Conservation (phyloP, 2,113 vertebrate species). For the Rhineura floridana region DNA sequence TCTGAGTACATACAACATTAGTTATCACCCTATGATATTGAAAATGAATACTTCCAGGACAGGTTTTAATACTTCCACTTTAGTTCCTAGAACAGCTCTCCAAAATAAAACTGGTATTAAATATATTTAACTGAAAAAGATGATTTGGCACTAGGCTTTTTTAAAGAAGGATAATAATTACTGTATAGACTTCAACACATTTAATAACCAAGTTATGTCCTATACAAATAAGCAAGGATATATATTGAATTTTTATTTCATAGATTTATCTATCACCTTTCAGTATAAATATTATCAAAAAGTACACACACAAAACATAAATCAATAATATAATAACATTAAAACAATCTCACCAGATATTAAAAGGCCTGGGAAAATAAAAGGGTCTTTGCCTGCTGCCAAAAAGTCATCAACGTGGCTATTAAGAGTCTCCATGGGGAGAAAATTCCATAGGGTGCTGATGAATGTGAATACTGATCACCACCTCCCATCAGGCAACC, state of each 20-base stretch:
- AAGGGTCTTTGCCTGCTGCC: background rate
- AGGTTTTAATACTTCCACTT: background rate
- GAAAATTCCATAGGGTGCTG: background rate
- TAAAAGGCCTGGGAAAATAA: background rate
- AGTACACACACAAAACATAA: too few relatives aligned
- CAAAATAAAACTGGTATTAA: background rate
- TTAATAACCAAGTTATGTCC: background rate
- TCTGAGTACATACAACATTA: too few relatives aligned
- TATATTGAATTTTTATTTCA: background rate
- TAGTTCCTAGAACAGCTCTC: background rate
- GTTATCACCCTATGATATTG: too few relatives aligned
- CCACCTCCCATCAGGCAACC: background rate
- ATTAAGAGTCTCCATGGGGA: background rate
- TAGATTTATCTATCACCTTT: background rate
- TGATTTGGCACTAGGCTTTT: background rate
- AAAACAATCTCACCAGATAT: background rate
- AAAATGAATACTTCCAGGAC: too few relatives aligned
- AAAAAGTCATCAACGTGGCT: background rate
- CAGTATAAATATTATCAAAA: background rate
- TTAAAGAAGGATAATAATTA: background rate
- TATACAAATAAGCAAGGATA: background rate
- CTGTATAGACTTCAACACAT: background rate
- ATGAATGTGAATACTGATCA: background rate
- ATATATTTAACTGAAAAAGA: background rate
- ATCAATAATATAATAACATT: background rate